These are phyloP conservation scores for Taurulus bubalis DNA, from an alignment of 2,113 vertebrate species.

Conservation along the genomic window DNA sequence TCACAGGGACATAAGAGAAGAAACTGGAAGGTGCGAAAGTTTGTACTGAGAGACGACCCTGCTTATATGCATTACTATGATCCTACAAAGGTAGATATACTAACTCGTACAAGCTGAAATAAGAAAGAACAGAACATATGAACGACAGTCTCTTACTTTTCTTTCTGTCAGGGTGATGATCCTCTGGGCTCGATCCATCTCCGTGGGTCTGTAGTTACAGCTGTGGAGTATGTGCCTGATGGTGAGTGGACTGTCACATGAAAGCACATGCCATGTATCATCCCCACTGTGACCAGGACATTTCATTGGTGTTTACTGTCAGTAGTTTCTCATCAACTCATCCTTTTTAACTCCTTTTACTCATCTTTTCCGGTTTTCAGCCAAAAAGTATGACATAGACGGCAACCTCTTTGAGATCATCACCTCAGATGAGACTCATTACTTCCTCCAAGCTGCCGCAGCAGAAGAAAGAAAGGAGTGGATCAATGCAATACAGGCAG, in stretches of 20 bases:
- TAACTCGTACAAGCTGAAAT: neutral
- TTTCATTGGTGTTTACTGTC: conserved; percentile 12
- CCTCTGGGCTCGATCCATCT: conserved; percentile 92
- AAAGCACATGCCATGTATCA: neutral
- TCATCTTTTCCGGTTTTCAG: conserved; percentile 72
- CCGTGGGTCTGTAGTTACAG: conserved; percentile 93
- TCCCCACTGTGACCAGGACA: neutral
- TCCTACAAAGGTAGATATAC: conserved; percentile 87
- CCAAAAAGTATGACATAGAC: conserved; percentile 87
- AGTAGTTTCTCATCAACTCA: neutral
- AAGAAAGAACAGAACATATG: neutral
- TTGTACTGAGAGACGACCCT: conserved; percentile 94
- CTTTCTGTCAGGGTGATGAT: conserved; percentile 82
- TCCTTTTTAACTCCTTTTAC: neutral
- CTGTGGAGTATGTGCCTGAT: conserved; percentile 90
- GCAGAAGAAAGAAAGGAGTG: conserved; percentile 92
- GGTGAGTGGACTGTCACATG: conserved; percentile 81
- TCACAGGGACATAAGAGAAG: conserved; percentile 93
- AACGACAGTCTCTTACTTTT: neutral
- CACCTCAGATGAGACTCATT: conserved; percentile 93
- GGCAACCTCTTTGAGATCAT: conserved; percentile 98
- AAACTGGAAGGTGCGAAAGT: conserved; percentile 99
- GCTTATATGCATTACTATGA: conserved; percentile 97
- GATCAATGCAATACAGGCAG: conserved; percentile 93
- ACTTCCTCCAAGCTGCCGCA: conserved; percentile 92